Conservation (phyloP, 92 coral and sea anemone species). For the Hydrozoanthus gracilis region DNA sequence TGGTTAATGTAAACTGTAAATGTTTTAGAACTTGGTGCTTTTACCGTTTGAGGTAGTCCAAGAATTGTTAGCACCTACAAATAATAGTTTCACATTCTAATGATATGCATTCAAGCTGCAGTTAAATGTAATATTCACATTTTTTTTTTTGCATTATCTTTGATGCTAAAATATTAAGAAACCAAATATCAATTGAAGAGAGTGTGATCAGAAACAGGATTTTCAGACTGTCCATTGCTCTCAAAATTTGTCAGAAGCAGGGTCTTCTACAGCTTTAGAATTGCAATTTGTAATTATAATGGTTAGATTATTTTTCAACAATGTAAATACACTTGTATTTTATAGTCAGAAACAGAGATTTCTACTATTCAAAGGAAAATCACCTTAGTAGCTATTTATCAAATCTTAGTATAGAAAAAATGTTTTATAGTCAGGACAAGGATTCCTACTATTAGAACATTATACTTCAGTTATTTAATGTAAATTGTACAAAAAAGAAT, state of each 20-base stretch:
- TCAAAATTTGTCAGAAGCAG: slow-evolving; percentile 27
- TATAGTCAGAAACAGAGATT: neutral
- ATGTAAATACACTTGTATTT: neutral
- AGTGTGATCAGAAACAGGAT: neutral
- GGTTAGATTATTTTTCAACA: neutral
- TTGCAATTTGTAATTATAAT: neutral
- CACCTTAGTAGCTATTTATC: neutral
- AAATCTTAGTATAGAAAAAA: neutral
- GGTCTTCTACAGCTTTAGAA: slow-evolving; percentile 20
- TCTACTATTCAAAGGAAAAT: neutral
- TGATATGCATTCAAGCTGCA: too few relatives aligned
- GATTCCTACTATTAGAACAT: slow-evolving; percentile 27
- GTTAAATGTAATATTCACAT: neutral
- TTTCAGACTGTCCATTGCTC: neutral
- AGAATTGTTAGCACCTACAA: too few relatives aligned
- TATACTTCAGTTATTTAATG: neutral
- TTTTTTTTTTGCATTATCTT: neutral
- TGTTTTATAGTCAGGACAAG: slow-evolving; percentile 7
- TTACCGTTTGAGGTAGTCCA: too few relatives aligned
- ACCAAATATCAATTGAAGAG: neutral
- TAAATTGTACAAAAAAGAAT: neutral
- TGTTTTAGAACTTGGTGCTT: too few relatives aligned
- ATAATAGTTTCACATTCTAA: too few relatives aligned
- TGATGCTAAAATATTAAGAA: neutral
- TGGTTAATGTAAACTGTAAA: too few relatives aligned